Evolutionary conservation across 2,113 vertebrate genomes (phyloP).

Genomic region (Odobenus rosmarus): DNA sequence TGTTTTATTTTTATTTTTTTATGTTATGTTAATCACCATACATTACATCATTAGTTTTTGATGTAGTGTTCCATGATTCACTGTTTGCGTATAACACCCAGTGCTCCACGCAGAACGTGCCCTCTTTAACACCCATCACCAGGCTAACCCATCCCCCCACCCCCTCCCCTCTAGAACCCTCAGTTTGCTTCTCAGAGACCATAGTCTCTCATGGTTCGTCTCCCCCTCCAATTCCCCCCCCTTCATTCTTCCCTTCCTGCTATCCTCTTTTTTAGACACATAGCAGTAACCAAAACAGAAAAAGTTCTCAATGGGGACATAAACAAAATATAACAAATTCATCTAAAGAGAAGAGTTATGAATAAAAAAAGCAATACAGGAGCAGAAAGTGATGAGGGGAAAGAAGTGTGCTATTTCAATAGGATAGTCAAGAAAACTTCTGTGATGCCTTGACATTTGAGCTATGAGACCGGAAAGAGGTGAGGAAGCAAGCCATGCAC

Average conservation of each 20-base stretch:
- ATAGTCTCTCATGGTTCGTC: too few species aligned
- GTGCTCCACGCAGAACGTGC: too few species aligned
- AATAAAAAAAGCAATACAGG: neutral
- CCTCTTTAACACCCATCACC: too few species aligned
- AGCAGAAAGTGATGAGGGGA: neutral
- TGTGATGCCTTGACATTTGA: neutral
- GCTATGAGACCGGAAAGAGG: neutral
- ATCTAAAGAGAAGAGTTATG: neutral
- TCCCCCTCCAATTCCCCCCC: too few species aligned
- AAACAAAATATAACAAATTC: neutral
- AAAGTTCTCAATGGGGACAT: neutral
- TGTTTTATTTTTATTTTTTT: neutral
- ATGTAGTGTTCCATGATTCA: too few species aligned
- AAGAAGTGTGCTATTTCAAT: neutral
- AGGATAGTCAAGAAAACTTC: neutral
- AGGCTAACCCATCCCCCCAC: too few species aligned
- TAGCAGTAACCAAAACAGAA: neutral
- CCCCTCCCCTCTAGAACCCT: too few species aligned
- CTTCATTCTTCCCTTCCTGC: too few species aligned
- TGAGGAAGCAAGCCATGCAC: neutral
- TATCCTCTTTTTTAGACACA: neutral
- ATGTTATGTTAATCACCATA: too few species aligned
- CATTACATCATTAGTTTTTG: too few species aligned
- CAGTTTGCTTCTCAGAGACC: too few species aligned
- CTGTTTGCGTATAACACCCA: too few species aligned